Conservation (phyloP, 2,797 vertebrate species). For the Lutjanus argentimaculatus region DNA sequence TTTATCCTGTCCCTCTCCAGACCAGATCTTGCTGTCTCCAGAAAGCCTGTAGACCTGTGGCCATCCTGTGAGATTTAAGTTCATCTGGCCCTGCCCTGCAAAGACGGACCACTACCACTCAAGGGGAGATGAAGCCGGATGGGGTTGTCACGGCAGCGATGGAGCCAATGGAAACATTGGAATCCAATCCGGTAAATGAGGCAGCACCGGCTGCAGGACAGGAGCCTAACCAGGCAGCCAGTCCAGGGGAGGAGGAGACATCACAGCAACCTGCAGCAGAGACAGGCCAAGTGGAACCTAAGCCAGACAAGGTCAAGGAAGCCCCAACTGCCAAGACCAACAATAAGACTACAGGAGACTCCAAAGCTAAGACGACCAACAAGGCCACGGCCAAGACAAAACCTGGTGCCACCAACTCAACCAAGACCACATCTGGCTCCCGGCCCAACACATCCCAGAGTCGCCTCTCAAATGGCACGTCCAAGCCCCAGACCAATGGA, state of each 20-base stretch:
- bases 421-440: slow-evolving; percentile 70
- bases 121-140: slow-evolving; percentile 88
- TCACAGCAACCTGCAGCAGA: slow-evolving; percentile 60
- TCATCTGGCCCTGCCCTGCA: slow-evolving; percentile 51
- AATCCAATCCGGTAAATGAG: slow-evolving; percentile 79
- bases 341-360: slow-evolving; percentile 77
- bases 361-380: slow-evolving; percentile 80
- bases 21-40: slow-evolving; percentile 46
- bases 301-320: slow-evolving; percentile 63
- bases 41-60: slow-evolving; percentile 53
- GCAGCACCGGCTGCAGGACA: slow-evolving; percentile 64
- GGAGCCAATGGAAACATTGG: slow-evolving; percentile 85
- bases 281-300: slow-evolving; percentile 53
- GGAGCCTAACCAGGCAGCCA: slow-evolving; percentile 72
- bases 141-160: slow-evolving; percentile 84
- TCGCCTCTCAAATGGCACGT: slow-evolving; percentile 81
- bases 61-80: slow-evolving; percentile 52
- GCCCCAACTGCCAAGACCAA: slow-evolving; percentile 68
- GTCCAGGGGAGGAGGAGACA: slow-evolving; percentile 58
- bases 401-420: slow-evolving; percentile 54
- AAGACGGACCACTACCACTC: slow-evolving; percentile 74
- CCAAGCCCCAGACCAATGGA: slow-evolving; percentile 84
- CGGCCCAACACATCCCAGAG: slow-evolving; percentile 74
- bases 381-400: slow-evolving; percentile 82
- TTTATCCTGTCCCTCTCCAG: slow-evolving; percentile 53